Percentiles rank a stretch among this genome's conserved stretches.
Evolutionary conservation across 2,888 invertebrate genomes (phyloP).

Genomic region (Neocrepidodera transversa): DNA sequence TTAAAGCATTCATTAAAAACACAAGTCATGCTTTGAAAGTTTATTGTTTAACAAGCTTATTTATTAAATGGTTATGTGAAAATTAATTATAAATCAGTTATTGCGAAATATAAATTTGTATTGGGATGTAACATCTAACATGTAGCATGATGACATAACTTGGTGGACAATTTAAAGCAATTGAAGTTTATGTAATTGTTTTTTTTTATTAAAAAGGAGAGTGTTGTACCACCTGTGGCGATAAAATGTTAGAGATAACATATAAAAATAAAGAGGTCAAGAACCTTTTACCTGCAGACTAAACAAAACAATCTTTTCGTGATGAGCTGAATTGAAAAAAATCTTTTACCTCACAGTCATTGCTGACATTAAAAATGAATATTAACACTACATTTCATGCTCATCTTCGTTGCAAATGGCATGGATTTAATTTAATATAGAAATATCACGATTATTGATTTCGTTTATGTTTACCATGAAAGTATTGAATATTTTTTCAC

Average conservation of each 20-base stretch:
- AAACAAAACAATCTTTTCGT: slow-evolving; percentile 24
- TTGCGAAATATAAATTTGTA: too few relatives aligned
- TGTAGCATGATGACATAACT: slow-evolving; percentile 11
- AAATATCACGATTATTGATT: background rate
- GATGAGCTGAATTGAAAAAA: slow-evolving; percentile 18
- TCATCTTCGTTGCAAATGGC: slow-evolving; percentile 32
- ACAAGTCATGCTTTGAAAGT: too few relatives aligned
- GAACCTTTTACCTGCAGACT: slow-evolving; percentile 23
- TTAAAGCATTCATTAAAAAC: too few relatives aligned
- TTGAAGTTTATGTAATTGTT: slow-evolving; percentile 23
- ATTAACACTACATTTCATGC: slow-evolving; percentile 16
- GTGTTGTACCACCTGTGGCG: slow-evolving; percentile 21
- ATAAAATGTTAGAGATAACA: slow-evolving; percentile 20
- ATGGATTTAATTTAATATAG: slow-evolving; percentile 28
- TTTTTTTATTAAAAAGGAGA: slow-evolving; percentile 20
- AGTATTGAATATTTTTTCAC: too few relatives aligned
- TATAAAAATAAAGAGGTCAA: slow-evolving; percentile 24
- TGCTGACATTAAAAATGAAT: slow-evolving; percentile 27
- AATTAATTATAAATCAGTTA: too few relatives aligned
- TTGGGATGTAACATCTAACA: too few relatives aligned
- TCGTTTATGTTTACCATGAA: background rate
- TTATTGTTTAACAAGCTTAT: too few relatives aligned
- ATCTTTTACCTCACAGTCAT: slow-evolving; percentile 27
- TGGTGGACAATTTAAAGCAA: slow-evolving; percentile 14
- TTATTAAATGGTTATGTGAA: too few relatives aligned